Evolutionary conservation across 2,888 invertebrate genomes (phyloP), one percentile per base, ranked within the genome.

Genomic region (Psococerastis gibbosa): DNA sequence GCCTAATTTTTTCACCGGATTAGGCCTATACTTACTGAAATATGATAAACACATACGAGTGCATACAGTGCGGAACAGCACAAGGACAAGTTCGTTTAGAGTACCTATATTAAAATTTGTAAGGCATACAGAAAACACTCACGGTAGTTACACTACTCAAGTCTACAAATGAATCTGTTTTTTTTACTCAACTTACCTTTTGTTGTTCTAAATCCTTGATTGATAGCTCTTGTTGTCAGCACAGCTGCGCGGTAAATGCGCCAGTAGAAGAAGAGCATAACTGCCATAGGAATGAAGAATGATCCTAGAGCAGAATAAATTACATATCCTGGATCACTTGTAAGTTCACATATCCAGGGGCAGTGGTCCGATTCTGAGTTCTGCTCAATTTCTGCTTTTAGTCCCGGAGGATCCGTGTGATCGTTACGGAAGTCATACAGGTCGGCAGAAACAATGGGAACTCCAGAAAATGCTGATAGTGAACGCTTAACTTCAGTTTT

Each of bases 231-330:
- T n/a, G 88, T 89, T 18, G 89, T 88, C 51, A 84, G 75, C 11
- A 87, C 82, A 22, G 95, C 97, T 3, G 94, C 91, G 51, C 83
- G 75, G 66, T 94, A 95, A 54, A 95, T 95, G 53, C 88, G 72
- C 83, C 91, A 91, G 63, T 95, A 95, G 70, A 95, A 94, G 71
- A 92, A 94, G 55, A 92, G 70, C 88, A 95, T 95, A 52, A 95
- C 88, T 55, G 91, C 77, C 89, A 92, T 92, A 32, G 95, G 95
- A 55, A 94, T 80, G 66, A 88, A 95, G 73, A 95, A 95, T 49
- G 92, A 92, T n/a, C 95, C 95, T 18, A 95, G 71, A 1, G 95
- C 94, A 3, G 92, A 92, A 66, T 94, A 94, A 44, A 97, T 80
- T 45, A 95, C 91, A 68, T 97, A 97, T 43, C 91, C 91, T 38